Evolutionary conservation across 1,140 invertebrate genomes (phyloP), one percentile per base, ranked within the genome.

Genomic region (Drosophila asahinai): DNA sequence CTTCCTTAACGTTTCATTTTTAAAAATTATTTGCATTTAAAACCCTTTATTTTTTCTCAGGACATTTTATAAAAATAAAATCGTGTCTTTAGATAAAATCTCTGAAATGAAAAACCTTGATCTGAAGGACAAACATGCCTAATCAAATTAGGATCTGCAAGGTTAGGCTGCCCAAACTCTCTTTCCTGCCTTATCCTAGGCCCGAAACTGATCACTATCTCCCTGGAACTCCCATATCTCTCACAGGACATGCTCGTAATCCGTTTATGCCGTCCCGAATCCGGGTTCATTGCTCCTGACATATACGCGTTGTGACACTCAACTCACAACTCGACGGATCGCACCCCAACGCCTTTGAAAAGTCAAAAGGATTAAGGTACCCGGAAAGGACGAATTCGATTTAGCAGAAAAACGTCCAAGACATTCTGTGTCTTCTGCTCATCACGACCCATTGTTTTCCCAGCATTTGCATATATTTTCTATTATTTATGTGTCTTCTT

Each of bases 351-450:
- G 76, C 79, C 67, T 66, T 48, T 9, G 12, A 54, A 76, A 84
- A 92, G 90, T 92, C 90, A 92, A 90, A 91, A 90, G 82, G 86
- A 90, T 90, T 90, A 91, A 57, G 60, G 25, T 54, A 84, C 57
- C 77, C 7, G 30, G 8, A 74, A 77, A 62, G 74, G 74, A 82
- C 78, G 75, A 74, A 81, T 84, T 89, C 78, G 86, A 89, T 89
- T 89, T 89, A 90, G 86, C 86, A 90, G 86, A 89, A 89, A 86
- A 89, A 90, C 78, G 73, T 89, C 77, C 80, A 65, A 59, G 70
- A 81, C 81, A 81, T 76, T 79, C 81, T 83, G 61, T 83, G 40
- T 74, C 59, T 60, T 76, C 62, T 70, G 43, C 17, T 54, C 54
- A 40, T 38, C 19, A 47, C 48, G 38, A 40, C 14, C 27, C 27